Base-by-base conservation (phyloP, 2,797 vertebrate species). In the Odontamblyopus lacepedii region DNA sequence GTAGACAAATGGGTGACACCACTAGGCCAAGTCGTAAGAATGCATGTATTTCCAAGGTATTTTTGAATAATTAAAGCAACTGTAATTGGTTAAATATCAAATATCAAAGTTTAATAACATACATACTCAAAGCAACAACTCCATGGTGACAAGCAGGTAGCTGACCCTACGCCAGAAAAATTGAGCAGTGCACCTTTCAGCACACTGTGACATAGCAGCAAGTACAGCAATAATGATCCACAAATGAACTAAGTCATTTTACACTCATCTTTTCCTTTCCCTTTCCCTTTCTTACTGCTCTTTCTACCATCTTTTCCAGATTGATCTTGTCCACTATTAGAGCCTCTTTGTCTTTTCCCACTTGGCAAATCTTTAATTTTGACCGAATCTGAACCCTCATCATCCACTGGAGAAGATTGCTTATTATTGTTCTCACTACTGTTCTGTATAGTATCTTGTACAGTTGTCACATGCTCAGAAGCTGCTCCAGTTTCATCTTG, bases 231-330 rank as follows among this genome's bases (percentile, higher is more conserved):
- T 61, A 16, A 30, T 15, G 6, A 63, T 32, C 59, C 6, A 19
- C 29, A 7, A 56, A 38, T 48, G 13, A 61, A 75, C 79, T 91
- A 98, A 0, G 95, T 95, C 91, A 97, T 73, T 57, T 93, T 90
- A 72, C 96, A 98, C 0, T 98, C 96, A 41, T 98, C 97, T 84
- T 95, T 96, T 75, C 85, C 91, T 84, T 89, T 97, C n/a, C 91
- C 89, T 84, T 94, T 96, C 59, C 90, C 90, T 44, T 79, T 94
- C 77, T 89, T 95, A 64, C 56, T 23, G 35, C 35, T 81, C 73
- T 83, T 93, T 80, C 89, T 94, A 4, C 75, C 86, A 16, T 83
- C 93, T 80, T 90, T 94, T 5, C 75, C 86, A 15, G 85, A 65
- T 5, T 70, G 41, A n/a, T 71, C 75, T 0, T 73, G 12, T 63